Conservation (phyloP, 2,888 invertebrate species). For the Apotomis betuletana region DNA sequence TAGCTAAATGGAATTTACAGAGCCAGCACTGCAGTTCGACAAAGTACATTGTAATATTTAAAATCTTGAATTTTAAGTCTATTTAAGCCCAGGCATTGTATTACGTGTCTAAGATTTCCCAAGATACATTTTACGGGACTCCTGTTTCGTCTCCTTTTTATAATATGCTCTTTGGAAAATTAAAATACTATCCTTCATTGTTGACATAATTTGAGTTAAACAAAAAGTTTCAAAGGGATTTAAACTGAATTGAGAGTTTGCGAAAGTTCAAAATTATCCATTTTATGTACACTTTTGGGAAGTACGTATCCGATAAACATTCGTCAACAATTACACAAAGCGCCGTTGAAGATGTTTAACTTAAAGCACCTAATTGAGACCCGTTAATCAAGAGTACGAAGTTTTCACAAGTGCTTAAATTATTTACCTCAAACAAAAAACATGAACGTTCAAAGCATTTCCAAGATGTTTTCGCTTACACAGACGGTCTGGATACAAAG, state of each 20-base stretch:
- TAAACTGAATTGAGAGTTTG: slow-evolving; percentile 29
- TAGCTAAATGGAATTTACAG: slow-evolving; percentile 84
- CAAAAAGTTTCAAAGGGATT: slow-evolving; percentile 30
- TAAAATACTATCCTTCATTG: slow-evolving; percentile 55
- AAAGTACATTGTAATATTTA: slow-evolving; percentile 82
- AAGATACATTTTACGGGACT: slow-evolving; percentile 62
- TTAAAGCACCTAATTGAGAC: slow-evolving; percentile 77
- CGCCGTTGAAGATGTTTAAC: slow-evolving; percentile 72
- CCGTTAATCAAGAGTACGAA: slow-evolving; percentile 78
- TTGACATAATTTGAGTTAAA: slow-evolving; percentile 31
- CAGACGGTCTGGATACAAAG: slow-evolving; percentile 69
- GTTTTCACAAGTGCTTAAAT: slow-evolving; percentile 80
- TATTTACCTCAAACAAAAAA: slow-evolving; percentile 81
- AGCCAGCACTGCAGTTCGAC: slow-evolving; percentile 83
- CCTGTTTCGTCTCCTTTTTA: slow-evolving; percentile 57
- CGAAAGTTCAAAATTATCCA: slow-evolving; percentile 38
- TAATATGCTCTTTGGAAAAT: slow-evolving; percentile 70
- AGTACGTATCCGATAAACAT: slow-evolving; percentile 56
- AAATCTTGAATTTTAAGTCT: slow-evolving; percentile 80
- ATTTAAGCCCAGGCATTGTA: slow-evolving; percentile 74
- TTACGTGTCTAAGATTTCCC: slow-evolving; percentile 72
- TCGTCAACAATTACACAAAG: slow-evolving; percentile 68
- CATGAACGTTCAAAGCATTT: slow-evolving; percentile 78
- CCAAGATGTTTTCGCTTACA: slow-evolving; percentile 76
- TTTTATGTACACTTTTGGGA: slow-evolving; percentile 33